Base-by-base conservation (phyloP, 1,140 invertebrate genomes). In the Trissolcus basalis region DNA sequence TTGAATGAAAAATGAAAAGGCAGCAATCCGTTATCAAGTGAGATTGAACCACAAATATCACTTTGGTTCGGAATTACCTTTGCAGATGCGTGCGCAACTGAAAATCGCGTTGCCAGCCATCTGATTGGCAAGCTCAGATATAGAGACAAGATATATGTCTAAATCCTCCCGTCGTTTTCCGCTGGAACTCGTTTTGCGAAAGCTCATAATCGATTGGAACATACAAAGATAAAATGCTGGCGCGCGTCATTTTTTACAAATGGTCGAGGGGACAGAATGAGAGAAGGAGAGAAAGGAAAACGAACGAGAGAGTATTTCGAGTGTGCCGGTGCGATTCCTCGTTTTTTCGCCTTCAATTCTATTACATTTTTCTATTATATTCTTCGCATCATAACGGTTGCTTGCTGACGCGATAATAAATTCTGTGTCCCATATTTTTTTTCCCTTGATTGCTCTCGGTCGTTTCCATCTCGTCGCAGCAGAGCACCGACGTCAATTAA, bases 331-430 rank as follows among this genome's bases (percentile, higher is more conserved):
- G 19, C 55, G 44, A 48, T 56, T 54, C 44, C 64, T 45, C 19
- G 39, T 33, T 16, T 49, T 15, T 60, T 56, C 36, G 8, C 41
- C 13, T 39, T 45, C 51, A 48, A 74, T 74, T 70, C 69, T 68
- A 67, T 80, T 79, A 80, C 77, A 80, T 78, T 79, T 75, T 74
- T 68, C 70, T 74, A 67, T 80, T 79, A 78, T 79, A 82, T 78
- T 80, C 72, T 55, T 72, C 78, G 71, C 79, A 82, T 79, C 76
- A 81, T 79, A 81, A 82, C 80, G 83, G 82, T 78, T 81, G 82
- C 79, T 81, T 77, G 79, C 77, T 80, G 82, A 81, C 76, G 77
- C 67, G 83, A 83, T 83, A 82, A 85, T 83, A 83, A 85, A 85
- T 83, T 82, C 78, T 48, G 60, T 60, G 81, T 75, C 64, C 60